These are phyloP conservation scores for Hipposideros armiger DNA, from an alignment of 2,113 vertebrate species.

Conservation along the genomic window DNA sequence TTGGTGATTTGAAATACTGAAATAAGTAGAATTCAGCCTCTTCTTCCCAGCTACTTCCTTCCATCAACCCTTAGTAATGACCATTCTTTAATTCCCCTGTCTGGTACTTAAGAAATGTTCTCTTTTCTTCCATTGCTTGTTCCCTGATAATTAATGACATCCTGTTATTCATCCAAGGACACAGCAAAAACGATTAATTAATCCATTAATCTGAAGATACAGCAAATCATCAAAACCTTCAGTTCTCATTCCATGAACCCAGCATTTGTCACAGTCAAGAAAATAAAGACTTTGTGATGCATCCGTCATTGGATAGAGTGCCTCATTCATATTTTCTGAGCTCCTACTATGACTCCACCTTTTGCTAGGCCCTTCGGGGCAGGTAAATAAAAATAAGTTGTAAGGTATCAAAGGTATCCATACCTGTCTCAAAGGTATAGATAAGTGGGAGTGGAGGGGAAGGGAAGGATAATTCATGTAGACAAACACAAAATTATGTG, in stretches of 20 bases:
- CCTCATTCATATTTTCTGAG: constrained; percentile 39
- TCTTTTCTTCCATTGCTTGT: not conserved
- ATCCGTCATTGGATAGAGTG: not conserved
- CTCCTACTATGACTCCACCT: not conserved
- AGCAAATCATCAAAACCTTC: constrained; percentile 2
- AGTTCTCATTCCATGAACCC: constrained; percentile 1
- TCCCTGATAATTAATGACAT: constrained; percentile 43
- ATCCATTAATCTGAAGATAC: not conserved
- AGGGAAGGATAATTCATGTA: not conserved
- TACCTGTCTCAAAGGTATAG: not conserved
- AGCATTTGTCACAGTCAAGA: constrained; percentile 8
- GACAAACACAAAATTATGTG: not conserved
- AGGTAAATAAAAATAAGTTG: not conserved
- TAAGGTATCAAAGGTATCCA: too few species aligned
- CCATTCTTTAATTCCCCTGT: constrained; percentile 22
- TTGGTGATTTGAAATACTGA: constrained; percentile 17
- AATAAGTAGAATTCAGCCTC: constrained; percentile 32
- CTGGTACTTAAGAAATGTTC: constrained; percentile 23
- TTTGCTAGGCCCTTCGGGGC: not conserved
- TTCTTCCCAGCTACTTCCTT: not conserved
- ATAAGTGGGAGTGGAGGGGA: not conserved
- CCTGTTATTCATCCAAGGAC: not conserved
- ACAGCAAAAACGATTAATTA: constrained; percentile 7
- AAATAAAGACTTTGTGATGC: not conserved
- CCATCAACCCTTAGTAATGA: not conserved